Evolutionary conservation across 2,113 vertebrate genomes (phyloP), one percentile per base, ranked within the genome.

Genomic region (Hemiscyllium ocellatum): DNA sequence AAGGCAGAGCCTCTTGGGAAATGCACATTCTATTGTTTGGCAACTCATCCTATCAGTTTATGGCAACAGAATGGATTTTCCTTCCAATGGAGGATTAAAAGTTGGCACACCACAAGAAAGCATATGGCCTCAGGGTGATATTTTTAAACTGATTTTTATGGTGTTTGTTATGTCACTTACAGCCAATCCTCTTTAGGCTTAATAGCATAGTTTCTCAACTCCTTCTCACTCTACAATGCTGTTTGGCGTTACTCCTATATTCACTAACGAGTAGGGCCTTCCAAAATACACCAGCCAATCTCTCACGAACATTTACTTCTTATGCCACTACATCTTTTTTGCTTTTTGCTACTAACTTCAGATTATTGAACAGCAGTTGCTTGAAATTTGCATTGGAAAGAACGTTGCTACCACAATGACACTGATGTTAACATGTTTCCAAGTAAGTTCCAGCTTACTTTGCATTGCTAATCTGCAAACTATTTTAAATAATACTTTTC

Each of bases 71-170:
- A 52, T 76, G 24, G 22, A 76, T 76, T 95, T 61, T 95, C 0
- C 42, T 42, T 72, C 26, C 94, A 50, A 56, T 65, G 33, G 56
- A 91, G 56, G 87, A 65, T 91, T 91, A 66, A 66, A 93, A 93
- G 68, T 93, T n/a, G 65, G 89, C 52, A n/a, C 89, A 93, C 61
- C 33, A 37, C 89, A 66, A 33, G 65, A 65, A 93, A 68, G 61
- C 61, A 66, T 93, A 22, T 66, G 65, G 89, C 89, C 65, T 93
- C 61, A 42, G 89, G 61, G 89, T 93, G 89, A 68, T 93, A 66
- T 68, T 68, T 93, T 65, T 22, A 93, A 66, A 66, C 89, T 68
- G 89, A 93, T n/a, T 66, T 95, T 72, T 95, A 52, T 95, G 68
- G 42, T 94, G 94, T 95, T 95, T 72, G 29, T 50, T 50, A 72